phyloP scores from a whole-genome alignment of 2,113 vertebrate species.

The Limanda limanda region DNA sequence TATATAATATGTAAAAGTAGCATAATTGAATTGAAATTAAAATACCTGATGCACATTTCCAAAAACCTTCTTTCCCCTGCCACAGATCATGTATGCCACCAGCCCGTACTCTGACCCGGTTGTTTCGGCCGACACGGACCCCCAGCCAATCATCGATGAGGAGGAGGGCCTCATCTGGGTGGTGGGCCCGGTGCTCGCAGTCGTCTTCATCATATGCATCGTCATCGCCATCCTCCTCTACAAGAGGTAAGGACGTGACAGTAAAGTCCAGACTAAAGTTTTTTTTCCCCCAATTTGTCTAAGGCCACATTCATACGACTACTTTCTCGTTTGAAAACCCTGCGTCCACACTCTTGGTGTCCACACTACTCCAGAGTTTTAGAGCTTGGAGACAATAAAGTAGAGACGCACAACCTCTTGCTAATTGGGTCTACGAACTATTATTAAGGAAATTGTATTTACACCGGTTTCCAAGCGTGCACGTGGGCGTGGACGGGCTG shows the following conservation, averaged over 20 bases:
- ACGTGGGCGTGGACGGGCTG: too few species aligned
- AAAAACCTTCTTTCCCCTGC: slow-evolving; percentile 33
- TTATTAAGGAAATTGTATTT: too few species aligned
- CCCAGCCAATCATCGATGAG: slow-evolving; percentile 97
- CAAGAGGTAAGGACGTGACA: slow-evolving; percentile 89
- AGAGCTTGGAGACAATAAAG: too few species aligned
- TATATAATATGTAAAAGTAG: neutral
- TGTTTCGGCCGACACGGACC: slow-evolving; percentile 94
- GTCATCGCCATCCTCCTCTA: slow-evolving; percentile 99
- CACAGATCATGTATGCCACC: slow-evolving; percentile 96
- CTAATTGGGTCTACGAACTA: too few species aligned
- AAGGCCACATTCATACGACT: too few species aligned
- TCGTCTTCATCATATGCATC: slow-evolving; percentile 99
- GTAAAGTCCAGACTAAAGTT: neutral
- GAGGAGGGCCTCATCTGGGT: slow-evolving; percentile 99
- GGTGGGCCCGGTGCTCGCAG: slow-evolving; percentile 96
- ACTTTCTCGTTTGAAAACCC: too few species aligned
- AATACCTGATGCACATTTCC: neutral
- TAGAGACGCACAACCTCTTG: too few species aligned
- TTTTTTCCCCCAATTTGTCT: too few species aligned
- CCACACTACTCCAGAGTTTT: too few species aligned
- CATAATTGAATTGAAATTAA: neutral
- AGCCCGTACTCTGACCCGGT: slow-evolving; percentile 98
- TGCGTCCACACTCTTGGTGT: too few species aligned
- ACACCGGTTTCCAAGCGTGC: too few species aligned